phyloP scores from a whole-genome alignment of 2,113 vertebrate species.

The Sceloporus tristichus region DNA sequence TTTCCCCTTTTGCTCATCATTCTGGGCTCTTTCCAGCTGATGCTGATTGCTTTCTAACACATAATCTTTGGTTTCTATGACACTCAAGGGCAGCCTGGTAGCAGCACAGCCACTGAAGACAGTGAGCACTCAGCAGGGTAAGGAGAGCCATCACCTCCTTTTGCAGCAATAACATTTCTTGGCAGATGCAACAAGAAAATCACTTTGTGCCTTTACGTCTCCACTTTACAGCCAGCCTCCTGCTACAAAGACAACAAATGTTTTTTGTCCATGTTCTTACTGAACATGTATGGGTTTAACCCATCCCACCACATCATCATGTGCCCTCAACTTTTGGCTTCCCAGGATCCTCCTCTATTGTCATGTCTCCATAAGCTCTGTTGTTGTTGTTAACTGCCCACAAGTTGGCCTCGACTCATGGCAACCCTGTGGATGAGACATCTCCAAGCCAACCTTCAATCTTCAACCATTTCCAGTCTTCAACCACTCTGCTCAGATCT shows the following conservation, averaged over 20 bases:
- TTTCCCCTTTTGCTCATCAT: neutral
- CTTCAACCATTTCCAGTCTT: too few relatives aligned
- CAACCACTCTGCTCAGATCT: neutral
- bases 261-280: neutral
- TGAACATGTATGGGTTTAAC: accelerated
- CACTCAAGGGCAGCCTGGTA: neutral
- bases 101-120: neutral
- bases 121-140: neutral
- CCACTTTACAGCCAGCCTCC: neutral
- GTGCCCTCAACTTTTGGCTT: neutral
- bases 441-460: neutral
- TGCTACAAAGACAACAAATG: neutral
- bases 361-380: too few relatives aligned
- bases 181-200: neutral
- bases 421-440: too few relatives aligned
- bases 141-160: constrained; percentile 4
- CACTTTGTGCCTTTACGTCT: neutral
- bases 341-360: neutral
- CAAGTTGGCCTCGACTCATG: too few relatives aligned
- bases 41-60: constrained; percentile 7
- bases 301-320: too few relatives aligned
- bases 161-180: constrained; percentile 4
- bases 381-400: too few relatives aligned
- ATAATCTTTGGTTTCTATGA: neutral
- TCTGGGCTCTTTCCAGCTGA: neutral